These are phyloP conservation scores for Bugula neritina DNA, from an alignment of 2,888 invertebrate genomes.

Conservation along the genomic window DNA sequence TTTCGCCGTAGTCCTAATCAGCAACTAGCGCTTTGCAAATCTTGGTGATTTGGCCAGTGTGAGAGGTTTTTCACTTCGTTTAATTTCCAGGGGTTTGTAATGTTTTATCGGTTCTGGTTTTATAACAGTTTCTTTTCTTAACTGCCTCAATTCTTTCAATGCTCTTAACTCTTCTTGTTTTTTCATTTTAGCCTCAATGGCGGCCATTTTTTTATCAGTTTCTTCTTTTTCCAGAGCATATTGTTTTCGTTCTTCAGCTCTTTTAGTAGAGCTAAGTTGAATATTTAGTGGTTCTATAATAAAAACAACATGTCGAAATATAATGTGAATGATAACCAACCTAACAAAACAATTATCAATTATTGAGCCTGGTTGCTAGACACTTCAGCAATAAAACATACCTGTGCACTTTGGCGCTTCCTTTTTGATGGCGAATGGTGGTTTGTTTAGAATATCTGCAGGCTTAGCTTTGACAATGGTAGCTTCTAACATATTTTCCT, in stretches of 20 bases:
- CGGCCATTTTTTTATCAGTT: neutral
- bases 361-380: no score
- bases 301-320: no score
- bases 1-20: no score
- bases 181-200: neutral
- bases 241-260: conserved; percentile 3
- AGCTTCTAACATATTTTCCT: neutral
- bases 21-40: conserved; percentile 2
- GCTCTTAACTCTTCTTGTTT: conserved; percentile 50
- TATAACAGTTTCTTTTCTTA: conserved; percentile 40
- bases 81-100: conserved; percentile 40
- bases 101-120: conserved; percentile 43
- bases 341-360: no score
- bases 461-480: neutral
- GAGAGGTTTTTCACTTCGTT: conserved; percentile 50
- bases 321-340: no score
- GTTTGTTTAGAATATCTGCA: conserved; percentile 18
- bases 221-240: neutral
- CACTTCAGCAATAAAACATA: no score
- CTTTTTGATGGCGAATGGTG: conserved; percentile 13
- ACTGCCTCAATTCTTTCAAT: conserved; percentile 56
- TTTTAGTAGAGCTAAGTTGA: neutral
- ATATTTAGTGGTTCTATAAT: conserved; percentile 16
- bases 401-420: conserved; percentile 1
- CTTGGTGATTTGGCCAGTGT: conserved; percentile 64